Conservation (phyloP, 2,797 vertebrate genomes). For the Lutjanus argentimaculatus region DNA sequence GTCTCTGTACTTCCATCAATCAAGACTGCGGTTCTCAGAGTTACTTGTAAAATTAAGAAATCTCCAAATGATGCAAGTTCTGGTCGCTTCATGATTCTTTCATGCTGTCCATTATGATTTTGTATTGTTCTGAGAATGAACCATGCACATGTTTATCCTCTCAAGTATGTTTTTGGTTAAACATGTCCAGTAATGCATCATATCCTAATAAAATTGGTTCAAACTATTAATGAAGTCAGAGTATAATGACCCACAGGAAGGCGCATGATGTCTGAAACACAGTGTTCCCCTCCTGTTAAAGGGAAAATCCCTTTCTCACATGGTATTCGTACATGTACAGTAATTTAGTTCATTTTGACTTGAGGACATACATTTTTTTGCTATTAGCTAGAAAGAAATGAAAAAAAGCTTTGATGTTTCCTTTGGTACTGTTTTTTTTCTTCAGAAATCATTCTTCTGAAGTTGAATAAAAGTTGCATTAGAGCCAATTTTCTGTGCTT, state of each 20-base stretch:
- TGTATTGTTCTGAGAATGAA: not conserved
- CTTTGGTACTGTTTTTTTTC: not conserved
- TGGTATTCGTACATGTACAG: conserved; percentile 1
- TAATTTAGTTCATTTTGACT: conserved; percentile 19
- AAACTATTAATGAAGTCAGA: not conserved
- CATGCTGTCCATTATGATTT: not conserved
- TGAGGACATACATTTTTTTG: conserved; percentile 14
- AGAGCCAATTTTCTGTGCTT: not conserved
- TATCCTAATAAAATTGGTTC: not conserved
- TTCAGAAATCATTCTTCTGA: not conserved
- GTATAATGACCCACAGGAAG: not conserved
- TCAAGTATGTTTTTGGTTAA: not conserved
- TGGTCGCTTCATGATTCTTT: not conserved
- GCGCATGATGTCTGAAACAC: conserved; percentile 8
- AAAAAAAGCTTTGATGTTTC: not conserved
- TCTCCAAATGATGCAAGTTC: not conserved
- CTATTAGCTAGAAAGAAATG: conserved; percentile 9
- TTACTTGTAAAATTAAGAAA: not conserved
- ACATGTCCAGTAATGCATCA: conserved; percentile 1
- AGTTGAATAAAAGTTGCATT: not conserved
- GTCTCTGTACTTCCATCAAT: not conserved
- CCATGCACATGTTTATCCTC: not conserved
- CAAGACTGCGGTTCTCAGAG: not conserved
- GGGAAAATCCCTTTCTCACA: conserved; percentile 10
- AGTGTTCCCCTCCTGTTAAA: conserved; percentile 2